Evolutionary conservation across 2,888 invertebrate genomes (phyloP), one percentile per base, ranked within the genome.

Genomic region (Anthoptus insignis): DNA sequence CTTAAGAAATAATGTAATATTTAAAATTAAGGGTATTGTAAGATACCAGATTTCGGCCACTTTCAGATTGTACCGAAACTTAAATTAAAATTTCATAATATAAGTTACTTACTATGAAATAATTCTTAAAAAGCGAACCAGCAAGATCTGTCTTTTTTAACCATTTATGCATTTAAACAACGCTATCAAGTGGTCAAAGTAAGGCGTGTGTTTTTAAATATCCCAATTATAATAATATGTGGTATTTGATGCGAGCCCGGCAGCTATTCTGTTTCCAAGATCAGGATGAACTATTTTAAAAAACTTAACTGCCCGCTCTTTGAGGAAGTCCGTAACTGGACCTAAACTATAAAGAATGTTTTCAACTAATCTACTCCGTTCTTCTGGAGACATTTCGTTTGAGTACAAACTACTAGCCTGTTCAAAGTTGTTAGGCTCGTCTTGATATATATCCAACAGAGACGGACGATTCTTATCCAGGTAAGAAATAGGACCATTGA

Each of bases 341-440:
- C 94, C 94, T 67, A 99, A 83, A 82, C 96, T 95, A 2, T 90
- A 95, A 3, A 96, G 96, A 73, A 99, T 95, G 83, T 99, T 99
- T 39, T 94, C 88, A 0, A 97, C 95, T 67, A 99, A 87, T 54
- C 97, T 94, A 32, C 94, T 90, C 57, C 95, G 94, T 64, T 96
- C 97, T 0, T 94, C 96, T 13, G 94, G 94, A 56, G 95, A 95
- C 77, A 99, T 91, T 14, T 97, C 96, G 77, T 97, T 94, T 66
- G 93, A 93, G 94, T 96, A 99, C 89, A 98, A 97, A 11, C 93
- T 87, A 16, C 95, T 94, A 0, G 96, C 95, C 89, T 99, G 99
- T 4, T 95, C 94, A 83, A 95, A 98, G 84, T 99, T 98, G 81
- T 98, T 97, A 3, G 97, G 96, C 77, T 97, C 97, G 5, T 97